These are phyloP conservation scores for Mactromeris polynyma DNA, from an alignment of 2,888 invertebrate genomes.

Conservation along the genomic window DNA sequence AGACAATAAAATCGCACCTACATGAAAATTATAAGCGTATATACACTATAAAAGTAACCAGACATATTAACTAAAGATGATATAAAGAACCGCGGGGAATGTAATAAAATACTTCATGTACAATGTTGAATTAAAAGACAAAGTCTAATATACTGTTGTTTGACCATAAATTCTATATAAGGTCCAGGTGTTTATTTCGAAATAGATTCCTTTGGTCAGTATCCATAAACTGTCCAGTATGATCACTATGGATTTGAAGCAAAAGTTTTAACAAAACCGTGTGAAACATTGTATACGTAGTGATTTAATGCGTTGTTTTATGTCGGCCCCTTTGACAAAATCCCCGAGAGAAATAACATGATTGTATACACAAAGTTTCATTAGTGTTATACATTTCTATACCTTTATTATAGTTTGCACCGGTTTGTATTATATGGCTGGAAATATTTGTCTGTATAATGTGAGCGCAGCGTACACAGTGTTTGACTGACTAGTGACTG, in stretches of 20 bases:
- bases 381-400: not conserved
- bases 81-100: slow-evolving; percentile 53
- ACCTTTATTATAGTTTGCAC: not conserved
- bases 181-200: slow-evolving; percentile 63
- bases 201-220: slow-evolving; percentile 41
- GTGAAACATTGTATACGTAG: slow-evolving; percentile 21
- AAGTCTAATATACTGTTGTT: slow-evolving; percentile 60
- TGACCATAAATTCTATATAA: slow-evolving; percentile 59
- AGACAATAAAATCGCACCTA: slow-evolving; percentile 71
- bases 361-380: not conserved
- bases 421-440: too few relatives aligned
- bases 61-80: slow-evolving; percentile 40
- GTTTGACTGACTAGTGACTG: too few relatives aligned
- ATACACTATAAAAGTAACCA: slow-evolving; percentile 40
- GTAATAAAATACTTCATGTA: slow-evolving; percentile 41
- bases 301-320: slow-evolving; percentile 9
- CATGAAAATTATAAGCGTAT: slow-evolving; percentile 65
- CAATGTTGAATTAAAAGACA: slow-evolving; percentile 32
- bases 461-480: too few relatives aligned
- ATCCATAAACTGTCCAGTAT: slow-evolving; percentile 7
- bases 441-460: too few relatives aligned
- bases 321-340: slow-evolving; percentile 5
- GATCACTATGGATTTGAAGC: slow-evolving; percentile 1
- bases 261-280: slow-evolving; percentile 18
- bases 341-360: not conserved